A percentile compares a stretch with the other conserved stretches of the same genome.
These are phyloP conservation scores for Chiloscyllium punctatum DNA, from an alignment of 2,797 vertebrate genomes.

Conservation along the genomic window DNA sequence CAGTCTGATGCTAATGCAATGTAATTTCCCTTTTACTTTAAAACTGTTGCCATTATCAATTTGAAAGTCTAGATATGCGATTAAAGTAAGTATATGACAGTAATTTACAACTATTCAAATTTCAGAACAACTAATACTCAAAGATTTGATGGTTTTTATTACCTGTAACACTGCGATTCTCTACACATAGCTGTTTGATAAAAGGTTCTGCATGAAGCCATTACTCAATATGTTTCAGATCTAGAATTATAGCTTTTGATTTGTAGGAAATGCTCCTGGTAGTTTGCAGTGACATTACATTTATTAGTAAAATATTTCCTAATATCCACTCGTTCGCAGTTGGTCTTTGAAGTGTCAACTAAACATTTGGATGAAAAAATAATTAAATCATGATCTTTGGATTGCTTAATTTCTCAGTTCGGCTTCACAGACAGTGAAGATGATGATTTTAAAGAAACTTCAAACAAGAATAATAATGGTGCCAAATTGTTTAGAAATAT, in stretches of 20 bases:
- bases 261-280: neutral
- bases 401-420: conserved; percentile 29
- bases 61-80: neutral
- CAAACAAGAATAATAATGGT: conserved; percentile 1
- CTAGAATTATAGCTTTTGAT: neutral
- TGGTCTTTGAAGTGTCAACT: neutral
- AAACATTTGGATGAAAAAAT: neutral
- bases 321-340: neutral
- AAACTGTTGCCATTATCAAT: neutral
- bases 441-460: conserved; percentile 26
- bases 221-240: neutral
- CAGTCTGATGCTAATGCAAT: neutral
- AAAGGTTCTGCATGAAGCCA: neutral
- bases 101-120: neutral
- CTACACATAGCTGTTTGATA: neutral
- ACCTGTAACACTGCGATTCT: neutral
- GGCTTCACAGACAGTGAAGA: neutral
- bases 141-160: neutral
- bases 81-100: neutral
- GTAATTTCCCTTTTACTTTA: neutral
- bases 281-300: neutral
- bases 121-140: too few species aligned
- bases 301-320: neutral
- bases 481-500: neutral
- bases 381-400: conserved; percentile 6